These are phyloP conservation scores for Drosophila suboccidentalis DNA, from an alignment of 2,888 invertebrate species.

Conservation along the genomic window DNA sequence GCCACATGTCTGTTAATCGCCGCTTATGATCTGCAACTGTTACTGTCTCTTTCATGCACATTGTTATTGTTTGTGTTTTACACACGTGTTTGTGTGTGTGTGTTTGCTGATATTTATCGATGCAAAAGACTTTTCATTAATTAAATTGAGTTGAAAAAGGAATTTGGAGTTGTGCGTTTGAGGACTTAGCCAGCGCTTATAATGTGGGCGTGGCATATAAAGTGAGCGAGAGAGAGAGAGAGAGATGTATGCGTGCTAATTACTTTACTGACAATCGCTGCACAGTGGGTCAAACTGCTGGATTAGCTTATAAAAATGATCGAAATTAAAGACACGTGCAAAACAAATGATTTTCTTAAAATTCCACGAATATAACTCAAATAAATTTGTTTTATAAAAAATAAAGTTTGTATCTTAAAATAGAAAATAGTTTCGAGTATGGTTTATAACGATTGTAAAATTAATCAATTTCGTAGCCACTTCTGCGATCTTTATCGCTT, in stretches of 20 bases:
- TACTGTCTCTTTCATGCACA: not conserved
- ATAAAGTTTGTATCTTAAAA: too few relatives aligned
- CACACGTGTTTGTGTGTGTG: not conserved
- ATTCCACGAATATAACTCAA: too few relatives aligned
- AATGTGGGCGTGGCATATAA: conserved; percentile 8
- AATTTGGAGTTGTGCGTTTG: not conserved
- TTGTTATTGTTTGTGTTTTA: conserved; percentile 7
- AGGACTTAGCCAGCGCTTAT: conserved; percentile 34
- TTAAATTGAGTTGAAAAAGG: conserved; percentile 41
- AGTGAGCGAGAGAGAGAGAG: not conserved
- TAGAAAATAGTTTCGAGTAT: too few relatives aligned
- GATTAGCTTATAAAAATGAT: not conserved
- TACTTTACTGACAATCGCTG: conserved; percentile 49
- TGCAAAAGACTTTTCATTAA: conserved; percentile 36
- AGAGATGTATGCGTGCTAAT: conserved; percentile 49
- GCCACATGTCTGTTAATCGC: not conserved
- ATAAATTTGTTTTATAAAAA: too few relatives aligned
- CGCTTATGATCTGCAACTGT: conserved; percentile 2
- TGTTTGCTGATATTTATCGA: conserved; percentile 19
- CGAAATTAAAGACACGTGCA: too few relatives aligned
- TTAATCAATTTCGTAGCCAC: too few relatives aligned
- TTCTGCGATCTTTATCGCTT: too few relatives aligned
- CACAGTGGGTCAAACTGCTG: not conserved
- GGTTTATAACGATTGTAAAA: too few relatives aligned
- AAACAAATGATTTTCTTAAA: too few relatives aligned